A percentile compares a stretch with the other conserved stretches of the same genome.
These are phyloP conservation scores for Oxycera nigricornis DNA, from an alignment of 2,888 invertebrate species.

Conservation along the genomic window DNA sequence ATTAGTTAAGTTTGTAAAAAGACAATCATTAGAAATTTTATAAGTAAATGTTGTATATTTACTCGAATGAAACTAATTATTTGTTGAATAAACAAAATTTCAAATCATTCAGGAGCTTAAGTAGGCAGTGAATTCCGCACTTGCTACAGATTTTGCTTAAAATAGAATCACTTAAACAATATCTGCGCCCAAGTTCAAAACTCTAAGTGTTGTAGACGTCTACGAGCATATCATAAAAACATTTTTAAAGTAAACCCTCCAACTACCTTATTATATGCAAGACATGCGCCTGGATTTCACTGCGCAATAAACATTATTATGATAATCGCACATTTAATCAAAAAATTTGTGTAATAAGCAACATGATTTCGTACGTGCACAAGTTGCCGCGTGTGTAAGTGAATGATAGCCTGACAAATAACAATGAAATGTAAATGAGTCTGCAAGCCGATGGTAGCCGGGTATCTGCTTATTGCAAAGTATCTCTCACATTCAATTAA, in stretches of 20 bases:
- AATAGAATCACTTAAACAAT: too few relatives aligned
- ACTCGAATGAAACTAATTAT: too few relatives aligned
- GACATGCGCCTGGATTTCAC: slow-evolving; percentile 12
- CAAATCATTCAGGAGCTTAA: too few relatives aligned
- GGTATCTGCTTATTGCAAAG: not conserved
- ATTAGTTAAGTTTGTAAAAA: too few relatives aligned
- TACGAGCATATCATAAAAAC: too few relatives aligned
- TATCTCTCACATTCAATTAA: slow-evolving; percentile 45
- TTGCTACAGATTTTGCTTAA: too few relatives aligned
- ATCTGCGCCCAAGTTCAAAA: too few relatives aligned
- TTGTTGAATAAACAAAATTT: too few relatives aligned
- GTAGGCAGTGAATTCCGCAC: too few relatives aligned
- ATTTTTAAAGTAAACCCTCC: slow-evolving; percentile 7
- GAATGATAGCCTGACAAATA: slow-evolving; percentile 45
- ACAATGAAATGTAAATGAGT: slow-evolving; percentile 39
- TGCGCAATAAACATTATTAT: slow-evolving; percentile 7
- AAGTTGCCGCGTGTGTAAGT: slow-evolving; percentile 35
- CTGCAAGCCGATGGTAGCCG: slow-evolving; percentile 8
- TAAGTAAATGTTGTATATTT: too few relatives aligned
- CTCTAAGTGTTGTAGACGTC: too few relatives aligned
- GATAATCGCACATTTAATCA: slow-evolving; percentile 22
- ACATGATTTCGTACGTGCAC: not conserved
- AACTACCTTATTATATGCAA: not conserved
- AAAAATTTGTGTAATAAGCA: not conserved
- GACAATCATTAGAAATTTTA: too few relatives aligned